Evolutionary conservation across 2,888 invertebrate species (phyloP).

Genomic region (Pyrrhia umbra): DNA sequence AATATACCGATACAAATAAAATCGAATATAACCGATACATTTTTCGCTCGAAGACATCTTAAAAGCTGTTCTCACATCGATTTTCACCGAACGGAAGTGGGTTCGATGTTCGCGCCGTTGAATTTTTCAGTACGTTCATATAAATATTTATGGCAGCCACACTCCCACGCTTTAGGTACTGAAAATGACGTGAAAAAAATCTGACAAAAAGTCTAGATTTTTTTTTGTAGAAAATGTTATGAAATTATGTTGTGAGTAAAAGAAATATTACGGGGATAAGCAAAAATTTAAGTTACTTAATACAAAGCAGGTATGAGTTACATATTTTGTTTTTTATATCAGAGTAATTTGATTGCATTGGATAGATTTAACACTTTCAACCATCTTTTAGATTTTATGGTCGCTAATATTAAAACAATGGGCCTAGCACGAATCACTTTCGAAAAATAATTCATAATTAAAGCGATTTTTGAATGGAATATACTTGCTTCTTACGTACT

Average conservation of each 20-base stretch:
- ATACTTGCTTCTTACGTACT: no score
- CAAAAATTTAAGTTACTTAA: no score
- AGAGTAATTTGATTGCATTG: no score
- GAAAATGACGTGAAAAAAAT: conserved; percentile 30
- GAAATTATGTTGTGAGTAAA: not conserved
- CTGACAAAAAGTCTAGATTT: not conserved
- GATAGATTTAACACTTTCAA: no score
- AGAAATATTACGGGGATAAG: not conserved
- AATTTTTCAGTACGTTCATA: conserved; percentile 57
- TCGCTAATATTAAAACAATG: no score
- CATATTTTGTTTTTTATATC: no score
- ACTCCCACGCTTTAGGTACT: conserved; percentile 26
- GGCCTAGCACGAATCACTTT: no score
- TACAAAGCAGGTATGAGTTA: no score
- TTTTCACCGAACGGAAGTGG: conserved; percentile 48
- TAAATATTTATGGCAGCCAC: conserved; percentile 52
- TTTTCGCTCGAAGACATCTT: conserved; percentile 36
- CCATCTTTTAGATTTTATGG: no score
- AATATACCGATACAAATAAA: not conserved
- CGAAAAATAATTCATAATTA: no score
- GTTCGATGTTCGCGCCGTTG: conserved; percentile 52
- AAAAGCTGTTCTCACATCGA: conserved; percentile 51
- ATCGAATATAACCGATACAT: conserved; percentile 33
- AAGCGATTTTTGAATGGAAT: no score
- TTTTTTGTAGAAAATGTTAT: not conserved